Evolutionary conservation across 2,888 invertebrate species (phyloP), one percentile per base, ranked within the genome.

Genomic region (Megamerina dolium): DNA sequence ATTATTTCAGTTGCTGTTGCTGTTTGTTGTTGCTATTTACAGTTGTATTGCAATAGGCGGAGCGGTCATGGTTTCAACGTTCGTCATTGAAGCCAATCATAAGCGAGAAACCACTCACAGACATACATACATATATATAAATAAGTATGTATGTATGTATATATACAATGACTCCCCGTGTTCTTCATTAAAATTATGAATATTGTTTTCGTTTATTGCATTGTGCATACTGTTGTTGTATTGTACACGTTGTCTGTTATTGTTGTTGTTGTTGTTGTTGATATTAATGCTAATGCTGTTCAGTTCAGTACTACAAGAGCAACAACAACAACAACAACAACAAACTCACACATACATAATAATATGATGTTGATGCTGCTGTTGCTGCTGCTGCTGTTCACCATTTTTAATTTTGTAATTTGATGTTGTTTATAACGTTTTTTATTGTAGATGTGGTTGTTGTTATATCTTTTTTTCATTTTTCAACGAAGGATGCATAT

Each of bases 321-420:
- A n/a, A n/a, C n/a, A n/a, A n/a, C n/a, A n/a, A n/a, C n/a, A n/a
- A n/a, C n/a, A n/a, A n/a, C n/a, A n/a, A n/a, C n/a, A n/a, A n/a
- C n/a, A n/a, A n/a, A n/a, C n/a, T n/a, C n/a, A n/a, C n/a, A n/a
- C n/a, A n/a, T n/a, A n/a, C n/a, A n/a, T n/a, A n/a, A n/a, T n/a
- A n/a, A n/a, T n/a, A n/a, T n/a, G n/a, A n/a, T n/a, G n/a, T n/a
- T n/a, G n/a, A n/a, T n/a, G n/a, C n/a, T n/a, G n/a, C n/a, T n/a
- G n/a, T 40, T 43, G 45, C 19, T 43, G 41, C 29, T 45, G 43
- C 26, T 43, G 34, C 23, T 43, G 29, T 23, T 37, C 32, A 38
- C 66, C 64, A 66, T 66, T 64, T 64, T 64, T 58, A 63, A 64
- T 61, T 63, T 60, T 62, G 62, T 62, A 62, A 64, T 61, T 61